Conservation (phyloP, 2,797 vertebrate species). For the Acanthis flammea region DNA sequence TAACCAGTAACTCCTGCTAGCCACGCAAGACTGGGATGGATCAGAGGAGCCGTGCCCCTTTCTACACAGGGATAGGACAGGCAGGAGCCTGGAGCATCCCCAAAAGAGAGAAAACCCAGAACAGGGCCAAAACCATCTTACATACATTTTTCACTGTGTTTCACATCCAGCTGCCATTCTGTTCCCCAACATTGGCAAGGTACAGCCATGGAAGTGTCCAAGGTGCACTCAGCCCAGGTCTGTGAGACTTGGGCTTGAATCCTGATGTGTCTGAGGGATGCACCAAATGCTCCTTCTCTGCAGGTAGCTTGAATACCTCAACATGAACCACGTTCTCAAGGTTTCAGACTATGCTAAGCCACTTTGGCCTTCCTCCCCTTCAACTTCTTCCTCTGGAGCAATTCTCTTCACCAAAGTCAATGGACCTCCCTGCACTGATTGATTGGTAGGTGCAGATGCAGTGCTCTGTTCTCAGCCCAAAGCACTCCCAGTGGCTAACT, state of each 20-base stretch:
- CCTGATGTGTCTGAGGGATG: neutral
- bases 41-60: fast-evolving
- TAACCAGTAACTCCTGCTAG: neutral
- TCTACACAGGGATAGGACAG: neutral
- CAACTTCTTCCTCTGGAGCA: neutral
- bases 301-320: constrained; percentile 54
- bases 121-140: neutral
- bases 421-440: fast-evolving
- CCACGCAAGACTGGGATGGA: fast-evolving
- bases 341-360: constrained; percentile 54
- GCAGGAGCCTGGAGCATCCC: neutral
- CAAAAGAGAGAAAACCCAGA: neutral
- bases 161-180: neutral
- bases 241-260: neutral
- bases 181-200: neutral
- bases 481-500: constrained; percentile 23
- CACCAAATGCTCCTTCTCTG: neutral
- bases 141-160: neutral
- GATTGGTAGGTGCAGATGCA: neutral
- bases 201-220: neutral
- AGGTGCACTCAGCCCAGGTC: neutral
- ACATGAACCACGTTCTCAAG: constrained; percentile 25
- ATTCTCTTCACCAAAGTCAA: constrained; percentile 27
- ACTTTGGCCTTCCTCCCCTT: constrained; percentile 34
- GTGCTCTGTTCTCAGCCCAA: constrained; percentile 22